A percentile compares a stretch with the other conserved stretches of the same genome.
Evolutionary conservation across 2,888 invertebrate genomes (phyloP).

Genomic region (Drosophila pseudotakahashii): DNA sequence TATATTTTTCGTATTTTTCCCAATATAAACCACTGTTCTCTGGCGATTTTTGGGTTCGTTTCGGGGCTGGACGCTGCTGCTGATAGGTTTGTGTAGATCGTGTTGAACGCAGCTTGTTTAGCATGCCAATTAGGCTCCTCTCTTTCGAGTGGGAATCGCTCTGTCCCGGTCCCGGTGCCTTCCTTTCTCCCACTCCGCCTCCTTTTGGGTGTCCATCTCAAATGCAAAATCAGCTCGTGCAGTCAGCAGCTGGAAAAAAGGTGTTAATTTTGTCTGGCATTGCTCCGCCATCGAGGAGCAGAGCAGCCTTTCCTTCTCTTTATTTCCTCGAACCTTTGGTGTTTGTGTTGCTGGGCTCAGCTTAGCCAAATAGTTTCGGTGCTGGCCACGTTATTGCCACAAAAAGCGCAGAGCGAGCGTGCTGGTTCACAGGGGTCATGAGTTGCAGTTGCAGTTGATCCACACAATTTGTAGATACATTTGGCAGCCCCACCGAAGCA

Average conservation of each 20-base stretch:
- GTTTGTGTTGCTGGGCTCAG: neutral
- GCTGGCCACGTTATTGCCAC: slow-evolving; percentile 83
- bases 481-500: slow-evolving; percentile 60
- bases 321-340: neutral
- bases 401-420: slow-evolving; percentile 81
- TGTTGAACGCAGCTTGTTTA: slow-evolving; percentile 80
- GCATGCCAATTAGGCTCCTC: slow-evolving; percentile 78
- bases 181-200: slow-evolving; percentile 14
- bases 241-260: slow-evolving; percentile 75
- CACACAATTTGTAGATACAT: slow-evolving; percentile 77
- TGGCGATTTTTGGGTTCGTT: slow-evolving; percentile 18
- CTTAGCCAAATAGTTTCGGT: slow-evolving; percentile 25
- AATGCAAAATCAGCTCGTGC: slow-evolving; percentile 82
- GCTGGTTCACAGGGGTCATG: slow-evolving; percentile 84
- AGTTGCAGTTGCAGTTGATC: slow-evolving; percentile 36
- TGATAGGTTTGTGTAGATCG: slow-evolving; percentile 74
- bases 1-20: neutral
- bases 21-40: slow-evolving; percentile 17
- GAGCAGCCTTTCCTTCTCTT: slow-evolving; percentile 8
- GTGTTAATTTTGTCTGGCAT: slow-evolving; percentile 83
- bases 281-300: no score
- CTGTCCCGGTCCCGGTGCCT: slow-evolving; percentile 13
- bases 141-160: slow-evolving; percentile 48
- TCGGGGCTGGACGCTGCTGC: slow-evolving; percentile 44
- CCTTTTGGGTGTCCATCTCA: slow-evolving; percentile 63